These are phyloP conservation scores for Triops longicaudatus DNA, from an alignment of 1,140 invertebrate species.

Conservation along the genomic window DNA sequence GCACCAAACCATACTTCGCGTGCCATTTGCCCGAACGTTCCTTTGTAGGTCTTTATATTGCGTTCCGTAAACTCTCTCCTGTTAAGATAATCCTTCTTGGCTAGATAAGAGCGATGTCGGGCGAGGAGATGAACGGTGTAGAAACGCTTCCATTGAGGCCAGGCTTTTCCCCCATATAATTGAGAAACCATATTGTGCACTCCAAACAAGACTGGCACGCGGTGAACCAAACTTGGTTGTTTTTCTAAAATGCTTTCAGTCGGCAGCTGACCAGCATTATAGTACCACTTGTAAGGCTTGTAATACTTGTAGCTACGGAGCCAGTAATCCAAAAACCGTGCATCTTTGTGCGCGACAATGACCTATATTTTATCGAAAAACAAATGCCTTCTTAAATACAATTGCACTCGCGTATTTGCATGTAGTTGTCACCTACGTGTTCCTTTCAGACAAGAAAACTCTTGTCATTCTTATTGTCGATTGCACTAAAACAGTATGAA, in stretches of 20 bases:
- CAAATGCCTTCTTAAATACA: constrained; percentile 22
- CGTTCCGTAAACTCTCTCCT: constrained; percentile 31
- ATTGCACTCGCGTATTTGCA: neutral
- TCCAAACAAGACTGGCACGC: constrained; percentile 34
- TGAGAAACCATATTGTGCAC: constrained; percentile 31
- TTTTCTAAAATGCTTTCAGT: constrained; percentile 34
- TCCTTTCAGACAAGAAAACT: too few species aligned
- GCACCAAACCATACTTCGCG: constrained; percentile 18
- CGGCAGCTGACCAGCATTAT: constrained; percentile 37
- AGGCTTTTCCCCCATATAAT: constrained; percentile 17
- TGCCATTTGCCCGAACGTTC: constrained; percentile 35
- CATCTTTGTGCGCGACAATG: constrained; percentile 37
- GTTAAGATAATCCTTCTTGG: neutral
- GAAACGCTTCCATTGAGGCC: constrained; percentile 32
- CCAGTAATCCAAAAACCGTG: constrained; percentile 36
- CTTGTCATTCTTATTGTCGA: too few species aligned
- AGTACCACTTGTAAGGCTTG: constrained; percentile 36
- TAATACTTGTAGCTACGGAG: constrained; percentile 36
- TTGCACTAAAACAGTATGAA: too few species aligned
- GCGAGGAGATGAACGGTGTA: constrained; percentile 35
- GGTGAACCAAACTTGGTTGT: constrained; percentile 33
- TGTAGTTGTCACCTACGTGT: neutral
- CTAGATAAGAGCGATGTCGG: constrained; percentile 30
- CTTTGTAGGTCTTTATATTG: constrained; percentile 31
- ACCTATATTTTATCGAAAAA: constrained; percentile 32